Evolutionary conservation across 2,797 vertebrate genomes (phyloP).

Genomic region (Tachyglossus aculeatus): DNA sequence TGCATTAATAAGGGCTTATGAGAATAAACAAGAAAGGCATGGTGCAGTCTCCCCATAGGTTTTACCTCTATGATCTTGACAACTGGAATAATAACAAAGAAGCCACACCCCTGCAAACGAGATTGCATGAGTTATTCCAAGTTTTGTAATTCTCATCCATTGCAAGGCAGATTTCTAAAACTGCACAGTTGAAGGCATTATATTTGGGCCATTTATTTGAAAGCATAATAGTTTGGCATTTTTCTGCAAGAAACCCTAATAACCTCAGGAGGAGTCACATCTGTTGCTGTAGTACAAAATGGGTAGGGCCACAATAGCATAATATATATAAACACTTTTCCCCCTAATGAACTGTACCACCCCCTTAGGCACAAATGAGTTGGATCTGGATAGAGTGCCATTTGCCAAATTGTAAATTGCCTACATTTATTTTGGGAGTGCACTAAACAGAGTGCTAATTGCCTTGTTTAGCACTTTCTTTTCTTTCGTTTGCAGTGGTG

Average conservation of each 20-base stretch:
- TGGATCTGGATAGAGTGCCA: conserved; percentile 72
- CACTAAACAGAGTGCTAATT: conserved; percentile 84
- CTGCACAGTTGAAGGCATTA: conserved; percentile 49
- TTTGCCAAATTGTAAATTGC: conserved; percentile 84
- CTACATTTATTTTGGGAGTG: conserved; percentile 82
- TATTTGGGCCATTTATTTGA: conserved; percentile 59
- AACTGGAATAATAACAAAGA: conserved; percentile 56
- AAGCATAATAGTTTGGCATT: conserved; percentile 64
- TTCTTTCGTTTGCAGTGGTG: conserved; percentile 81
- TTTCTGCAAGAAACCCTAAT: conserved; percentile 70
- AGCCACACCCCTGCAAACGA: conserved; percentile 43
- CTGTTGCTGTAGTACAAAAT: conserved; percentile 66
- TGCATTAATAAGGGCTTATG: conserved; percentile 74
- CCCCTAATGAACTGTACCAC: conserved; percentile 77
- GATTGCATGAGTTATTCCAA: conserved; percentile 31
- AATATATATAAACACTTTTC: conserved; percentile 73
- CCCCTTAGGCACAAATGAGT: conserved; percentile 79
- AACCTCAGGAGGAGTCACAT: conserved; percentile 68
- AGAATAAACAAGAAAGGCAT: conserved; percentile 75
- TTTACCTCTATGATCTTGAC: conserved; percentile 62
- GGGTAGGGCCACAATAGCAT: conserved; percentile 64
- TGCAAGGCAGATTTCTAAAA: conserved; percentile 32
- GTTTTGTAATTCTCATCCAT: conserved; percentile 50
- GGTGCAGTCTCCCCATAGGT: conserved; percentile 63
- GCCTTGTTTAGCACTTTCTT: conserved; percentile 82